Conservation (phyloP, 1,140 invertebrate genomes). For the Monomorium pharaonis region DNA sequence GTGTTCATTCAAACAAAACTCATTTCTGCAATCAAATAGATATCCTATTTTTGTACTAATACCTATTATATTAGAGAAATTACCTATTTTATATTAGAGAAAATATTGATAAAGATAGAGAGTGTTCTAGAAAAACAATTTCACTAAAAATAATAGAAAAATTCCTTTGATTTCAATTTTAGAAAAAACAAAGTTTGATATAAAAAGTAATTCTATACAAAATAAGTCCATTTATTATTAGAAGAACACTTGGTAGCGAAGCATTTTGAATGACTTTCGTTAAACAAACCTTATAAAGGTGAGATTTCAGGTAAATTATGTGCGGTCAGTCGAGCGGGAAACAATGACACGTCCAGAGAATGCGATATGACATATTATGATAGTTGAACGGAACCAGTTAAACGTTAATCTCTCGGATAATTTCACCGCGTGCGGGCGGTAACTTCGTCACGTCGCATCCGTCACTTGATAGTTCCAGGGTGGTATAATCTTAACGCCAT, state of each 20-base stretch:
- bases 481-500: conserved; percentile 41
- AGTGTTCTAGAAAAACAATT: too few species aligned
- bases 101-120: not conserved
- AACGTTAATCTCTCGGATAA: conserved; percentile 37
- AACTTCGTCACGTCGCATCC: conserved; percentile 34
- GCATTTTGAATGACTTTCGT: not conserved
- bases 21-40: not conserved
- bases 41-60: not conserved
- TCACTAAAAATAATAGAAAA: not conserved
- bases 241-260: not conserved
- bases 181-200: not conserved
- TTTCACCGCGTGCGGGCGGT: conserved; percentile 17
- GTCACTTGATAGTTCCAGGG: conserved; percentile 13
- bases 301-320: not conserved
- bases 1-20: not conserved
- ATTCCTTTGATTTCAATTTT: not conserved
- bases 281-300: not conserved
- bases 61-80: too few species aligned
- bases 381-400: conserved; percentile 4
- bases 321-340: not conserved
- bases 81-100: not conserved
- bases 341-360: not conserved
- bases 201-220: not conserved
- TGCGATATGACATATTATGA: conserved; percentile 22
- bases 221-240: not conserved